phyloP scores from a whole-genome alignment of 2,113 vertebrate species.

The Toxotes jaculatrix region DNA sequence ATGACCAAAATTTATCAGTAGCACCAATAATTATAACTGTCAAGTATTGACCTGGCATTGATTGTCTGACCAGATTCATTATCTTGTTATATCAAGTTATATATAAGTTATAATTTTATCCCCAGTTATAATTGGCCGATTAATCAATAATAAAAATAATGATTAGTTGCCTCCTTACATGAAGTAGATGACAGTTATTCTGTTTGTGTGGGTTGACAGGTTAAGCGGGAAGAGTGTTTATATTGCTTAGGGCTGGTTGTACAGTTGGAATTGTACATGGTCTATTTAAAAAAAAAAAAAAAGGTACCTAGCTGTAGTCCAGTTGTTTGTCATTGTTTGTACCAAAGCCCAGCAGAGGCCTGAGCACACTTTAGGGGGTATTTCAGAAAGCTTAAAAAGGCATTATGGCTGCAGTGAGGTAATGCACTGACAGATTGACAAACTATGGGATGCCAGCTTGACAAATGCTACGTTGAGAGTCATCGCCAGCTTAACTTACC shows the following conservation, averaged over 20 bases:
- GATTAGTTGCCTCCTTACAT: no score
- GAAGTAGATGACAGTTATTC: no score
- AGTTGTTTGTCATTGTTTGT: constrained; percentile 49
- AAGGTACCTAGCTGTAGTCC: not conserved
- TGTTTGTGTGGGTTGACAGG: no score
- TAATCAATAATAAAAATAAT: no score
- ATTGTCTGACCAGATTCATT: not conserved
- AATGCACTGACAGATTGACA: constrained; percentile 37
- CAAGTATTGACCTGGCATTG: not conserved
- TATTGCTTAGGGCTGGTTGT: no score
- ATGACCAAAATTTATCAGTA: not conserved
- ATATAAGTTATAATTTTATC: no score
- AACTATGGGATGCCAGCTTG: constrained; percentile 25
- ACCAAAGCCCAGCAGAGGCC: constrained; percentile 16
- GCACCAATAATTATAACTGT: not conserved
- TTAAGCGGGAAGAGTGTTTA: no score
- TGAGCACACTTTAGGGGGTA: constrained; percentile 31
- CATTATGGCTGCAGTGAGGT: constrained; percentile 46
- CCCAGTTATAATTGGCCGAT: no score
- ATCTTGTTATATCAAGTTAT: not conserved
- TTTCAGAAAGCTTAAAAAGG: constrained; percentile 42
- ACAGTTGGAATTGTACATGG: no score
- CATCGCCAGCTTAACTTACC: constrained; percentile 23
- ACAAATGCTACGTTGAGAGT: constrained; percentile 40
- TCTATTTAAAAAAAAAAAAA: not conserved